Base-by-base conservation (phyloP, 92 coral and sea anemone species). In the Umimayanthus kanabou region DNA sequence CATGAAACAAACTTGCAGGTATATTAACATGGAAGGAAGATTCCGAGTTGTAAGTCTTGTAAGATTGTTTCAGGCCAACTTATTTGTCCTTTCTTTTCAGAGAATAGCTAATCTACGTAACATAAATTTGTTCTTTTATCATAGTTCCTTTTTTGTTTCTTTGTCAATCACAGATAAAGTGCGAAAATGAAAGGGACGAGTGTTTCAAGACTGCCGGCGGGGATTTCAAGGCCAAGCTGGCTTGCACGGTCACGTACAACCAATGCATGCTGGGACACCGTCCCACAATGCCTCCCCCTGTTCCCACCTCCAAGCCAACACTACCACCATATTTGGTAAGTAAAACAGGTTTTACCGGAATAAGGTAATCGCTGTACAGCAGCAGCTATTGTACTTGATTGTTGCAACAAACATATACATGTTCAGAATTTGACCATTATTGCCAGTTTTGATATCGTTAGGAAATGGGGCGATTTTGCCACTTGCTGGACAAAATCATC, bases 291-390 rank as follows among this genome's bases (percentile, higher is more conserved):
- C 66, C 66, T 25, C 82, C 82, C 4, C 64, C 82, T 49, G 39
- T 29, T 25, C 64, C 82, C 8, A 78, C 67, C 64, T 16, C 33
- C 18, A 26, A 45, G n/a, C 82, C 82, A 50, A 49, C 40, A 78
- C 37, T 45, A 40, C 42, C 82, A 78, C 66, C 66, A 11, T n/a
- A 78, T 29, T 18, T 78, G 13, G 82, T 78, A 78, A 49, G 82
- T 47, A 78, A 14, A 18, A 25, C 66, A 39, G 15, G 33, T 45
- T 45, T 16, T 42, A 20, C 30, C 37, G 20, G 6, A 9, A 9
- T n/a, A 39, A 7, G 10, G 50, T 47, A 47, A 10, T 1, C 50
- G 10, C 50, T 47, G 50, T 47, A 47, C 10, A 47, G 50, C 10
- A 47, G 1, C 50, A 47, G 50, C 6, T 6, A 45, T 45, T 45